Evolutionary conservation across 2,797 vertebrate genomes (phyloP).

Genomic region (Microchirus variegatus): DNA sequence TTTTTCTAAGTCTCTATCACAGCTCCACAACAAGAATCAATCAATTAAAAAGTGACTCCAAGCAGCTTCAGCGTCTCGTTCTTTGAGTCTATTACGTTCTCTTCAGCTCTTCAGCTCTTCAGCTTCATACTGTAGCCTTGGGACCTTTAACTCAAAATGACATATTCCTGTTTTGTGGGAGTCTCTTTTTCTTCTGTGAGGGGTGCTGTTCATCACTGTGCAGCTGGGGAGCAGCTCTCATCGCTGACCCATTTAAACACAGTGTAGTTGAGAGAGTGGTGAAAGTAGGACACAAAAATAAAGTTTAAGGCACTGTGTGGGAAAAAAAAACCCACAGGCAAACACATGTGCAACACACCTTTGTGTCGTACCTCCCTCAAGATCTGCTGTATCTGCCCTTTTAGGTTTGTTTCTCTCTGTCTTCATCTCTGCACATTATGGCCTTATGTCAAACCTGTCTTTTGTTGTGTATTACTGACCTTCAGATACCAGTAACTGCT

Average conservation of each 20-base stretch:
- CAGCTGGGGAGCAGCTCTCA: constrained; percentile 54
- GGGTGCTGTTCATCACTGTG: constrained; percentile 60
- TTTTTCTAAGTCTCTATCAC: no score
- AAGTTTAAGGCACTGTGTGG: constrained; percentile 32
- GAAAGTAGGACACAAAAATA: constrained; percentile 64
- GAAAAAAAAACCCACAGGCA: constrained; percentile 8
- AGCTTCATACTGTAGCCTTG: no score
- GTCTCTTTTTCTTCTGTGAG: constrained; percentile 30
- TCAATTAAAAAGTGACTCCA: no score
- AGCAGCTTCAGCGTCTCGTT: no score
- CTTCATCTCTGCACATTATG: not conserved
- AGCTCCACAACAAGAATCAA: no score
- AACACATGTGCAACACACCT: constrained; percentile 22
- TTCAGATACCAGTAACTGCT: no score
- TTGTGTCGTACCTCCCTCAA: not conserved
- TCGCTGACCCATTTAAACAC: constrained; percentile 73
- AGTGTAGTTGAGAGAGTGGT: constrained; percentile 40
- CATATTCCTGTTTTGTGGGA: constrained; percentile 28
- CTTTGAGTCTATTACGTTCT: not conserved
- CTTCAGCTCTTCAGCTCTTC: no score
- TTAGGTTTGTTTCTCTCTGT: constrained; percentile 12
- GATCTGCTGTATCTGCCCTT: constrained; percentile 8
- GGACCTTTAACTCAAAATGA: constrained; percentile 27
- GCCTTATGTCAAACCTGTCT: constrained; percentile 12
- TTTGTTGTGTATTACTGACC: no score